phyloP scores from a whole-genome alignment of 2,113 vertebrate genomes.

The Calidris pygmaea region DNA sequence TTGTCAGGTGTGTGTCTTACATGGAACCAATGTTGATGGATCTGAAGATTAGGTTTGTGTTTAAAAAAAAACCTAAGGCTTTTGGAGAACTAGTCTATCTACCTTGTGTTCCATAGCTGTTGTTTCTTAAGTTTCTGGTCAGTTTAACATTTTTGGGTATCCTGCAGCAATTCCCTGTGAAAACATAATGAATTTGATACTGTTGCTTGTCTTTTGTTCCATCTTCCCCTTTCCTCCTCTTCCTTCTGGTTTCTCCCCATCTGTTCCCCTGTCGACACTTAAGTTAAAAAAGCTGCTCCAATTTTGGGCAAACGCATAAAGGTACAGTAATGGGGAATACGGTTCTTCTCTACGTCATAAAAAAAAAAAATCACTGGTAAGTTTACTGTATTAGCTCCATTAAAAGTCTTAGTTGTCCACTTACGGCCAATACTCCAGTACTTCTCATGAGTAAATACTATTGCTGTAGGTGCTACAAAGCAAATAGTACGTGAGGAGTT shows the following conservation, averaged over 20 bases:
- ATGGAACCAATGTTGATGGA: conserved; percentile 45
- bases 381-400: conserved; percentile 4
- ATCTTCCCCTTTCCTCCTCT: background rate
- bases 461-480: conserved; percentile 22
- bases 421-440: background rate
- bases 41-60: background rate
- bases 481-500: background rate
- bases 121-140: conserved; percentile 9
- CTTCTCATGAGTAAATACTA: conserved; percentile 13
- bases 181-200: background rate
- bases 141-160: background rate
- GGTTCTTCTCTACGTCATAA: background rate
- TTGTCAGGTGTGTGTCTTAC: conserved; percentile 43
- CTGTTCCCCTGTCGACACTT: background rate
- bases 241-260: background rate
- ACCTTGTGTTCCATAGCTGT: conserved; percentile 33
- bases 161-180: background rate
- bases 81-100: conserved; percentile 1
- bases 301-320: background rate
- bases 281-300: conserved; percentile 33
- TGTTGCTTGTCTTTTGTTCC: background rate
- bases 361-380: conserved; percentile 21
- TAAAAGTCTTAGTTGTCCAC: conserved; percentile 6
- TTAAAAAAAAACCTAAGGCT: background rate
- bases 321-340: conserved; percentile 10